Evolutionary conservation across 2,797 vertebrate species (phyloP).

Genomic region (Labroides dimidiatus): DNA sequence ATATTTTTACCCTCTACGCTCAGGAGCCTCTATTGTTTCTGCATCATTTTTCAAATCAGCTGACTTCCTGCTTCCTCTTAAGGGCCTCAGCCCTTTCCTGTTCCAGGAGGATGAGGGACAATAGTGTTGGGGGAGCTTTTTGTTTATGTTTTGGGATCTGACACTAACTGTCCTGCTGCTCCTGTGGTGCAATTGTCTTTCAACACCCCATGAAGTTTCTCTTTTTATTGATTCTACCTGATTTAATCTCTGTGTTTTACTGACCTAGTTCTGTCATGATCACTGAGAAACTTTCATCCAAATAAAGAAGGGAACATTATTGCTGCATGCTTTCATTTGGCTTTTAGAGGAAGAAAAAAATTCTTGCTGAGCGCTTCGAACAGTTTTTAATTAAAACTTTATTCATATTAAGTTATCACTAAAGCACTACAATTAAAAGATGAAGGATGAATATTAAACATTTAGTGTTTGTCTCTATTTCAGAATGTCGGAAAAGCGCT

Average conservation of each 20-base stretch:
- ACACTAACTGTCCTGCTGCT: conserved; percentile 9
- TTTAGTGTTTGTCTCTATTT: conserved; percentile 38
- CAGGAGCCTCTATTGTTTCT: conserved; percentile 19
- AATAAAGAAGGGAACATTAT: not conserved
- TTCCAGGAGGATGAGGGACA: conserved; percentile 44
- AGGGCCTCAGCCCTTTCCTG: conserved; percentile 67
- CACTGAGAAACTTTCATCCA: not conserved
- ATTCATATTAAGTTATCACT: not conserved
- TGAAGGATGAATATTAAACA: not conserved
- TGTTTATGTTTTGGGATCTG: conserved; percentile 20
- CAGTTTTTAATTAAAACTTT: no score
- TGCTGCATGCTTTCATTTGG: not conserved
- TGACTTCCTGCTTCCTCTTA: conserved; percentile 57
- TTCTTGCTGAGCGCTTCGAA: not conserved
- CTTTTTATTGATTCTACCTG: not conserved
- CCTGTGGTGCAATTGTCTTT: conserved; percentile 58
- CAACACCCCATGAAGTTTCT: not conserved
- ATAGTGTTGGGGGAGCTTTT: conserved; percentile 35
- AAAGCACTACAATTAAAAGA: not conserved
- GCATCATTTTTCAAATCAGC: conserved; percentile 22
- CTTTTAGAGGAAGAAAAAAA: not conserved
- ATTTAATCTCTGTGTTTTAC: conserved; percentile 1
- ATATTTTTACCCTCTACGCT: no score
- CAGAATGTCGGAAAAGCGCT: conserved; percentile 92
- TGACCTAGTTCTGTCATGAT: conserved; percentile 21